Conservation (phyloP, 2,797 vertebrate species). For the Sebastiscus albofasciatus region DNA sequence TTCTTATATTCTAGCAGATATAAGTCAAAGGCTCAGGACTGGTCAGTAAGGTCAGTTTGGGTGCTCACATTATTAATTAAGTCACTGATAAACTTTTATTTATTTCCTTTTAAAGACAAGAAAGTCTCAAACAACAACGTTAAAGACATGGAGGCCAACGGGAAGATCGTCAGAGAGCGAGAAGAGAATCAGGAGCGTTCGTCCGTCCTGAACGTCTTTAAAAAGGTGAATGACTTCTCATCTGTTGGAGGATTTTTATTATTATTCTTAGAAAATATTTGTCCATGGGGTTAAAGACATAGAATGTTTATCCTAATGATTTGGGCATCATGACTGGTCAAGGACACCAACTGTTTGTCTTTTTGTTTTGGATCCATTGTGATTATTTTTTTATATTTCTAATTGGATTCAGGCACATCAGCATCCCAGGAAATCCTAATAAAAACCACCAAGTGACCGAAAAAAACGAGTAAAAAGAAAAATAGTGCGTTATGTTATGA, state of each 20-base stretch:
- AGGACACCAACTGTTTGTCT: too few relatives aligned
- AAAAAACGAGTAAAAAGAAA: background rate
- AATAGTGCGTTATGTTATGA: background rate
- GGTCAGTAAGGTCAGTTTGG: background rate
- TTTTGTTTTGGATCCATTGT: background rate
- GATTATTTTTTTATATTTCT: background rate
- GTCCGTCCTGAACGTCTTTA: slow-evolving; percentile 86
- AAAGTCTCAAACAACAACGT: background rate
- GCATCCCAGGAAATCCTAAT: background rate
- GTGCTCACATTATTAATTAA: too few relatives aligned
- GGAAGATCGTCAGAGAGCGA: accelerated
- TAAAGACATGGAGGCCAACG: slow-evolving; percentile 21
- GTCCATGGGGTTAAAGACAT: background rate
- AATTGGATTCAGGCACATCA: background rate
- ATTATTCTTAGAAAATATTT: background rate
- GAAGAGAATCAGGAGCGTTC: slow-evolving; percentile 2
- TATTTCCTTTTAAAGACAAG: background rate
- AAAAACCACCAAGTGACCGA: background rate
- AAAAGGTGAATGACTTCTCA: slow-evolving; percentile 76
- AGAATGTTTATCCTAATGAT: background rate
- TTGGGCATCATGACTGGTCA: background rate
- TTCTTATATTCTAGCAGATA: background rate
- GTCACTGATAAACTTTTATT: background rate
- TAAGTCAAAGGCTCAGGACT: background rate
- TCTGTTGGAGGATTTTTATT: background rate